Percentiles rank a stretch among this genome's conserved stretches.
Conservation (phyloP, 2,888 invertebrate species). For the Adela reaumurella region DNA sequence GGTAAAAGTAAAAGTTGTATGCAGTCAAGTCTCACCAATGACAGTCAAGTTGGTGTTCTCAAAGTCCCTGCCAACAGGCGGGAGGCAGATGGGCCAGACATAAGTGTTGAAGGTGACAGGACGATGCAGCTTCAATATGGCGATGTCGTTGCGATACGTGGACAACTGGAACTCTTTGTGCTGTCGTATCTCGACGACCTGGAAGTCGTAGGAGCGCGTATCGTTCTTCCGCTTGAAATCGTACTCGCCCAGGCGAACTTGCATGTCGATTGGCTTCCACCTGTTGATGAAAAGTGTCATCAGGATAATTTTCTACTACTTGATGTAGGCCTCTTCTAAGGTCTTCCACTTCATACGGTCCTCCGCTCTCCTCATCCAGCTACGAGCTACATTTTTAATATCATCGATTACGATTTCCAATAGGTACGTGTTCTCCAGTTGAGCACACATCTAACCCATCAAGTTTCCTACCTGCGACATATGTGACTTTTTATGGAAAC, state of each 20-base stretch:
- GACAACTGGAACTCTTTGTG: conserved; percentile 66
- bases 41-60: conserved; percentile 63
- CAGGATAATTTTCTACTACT: too few species aligned
- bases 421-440: too few species aligned
- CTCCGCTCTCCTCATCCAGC: too few species aligned
- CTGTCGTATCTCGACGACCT: conserved; percentile 60
- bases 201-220: conserved; percentile 66
- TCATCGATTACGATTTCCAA: too few species aligned
- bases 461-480: too few species aligned
- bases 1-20: too few species aligned
- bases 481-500: too few species aligned
- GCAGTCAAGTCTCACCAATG: conserved; percentile 62
- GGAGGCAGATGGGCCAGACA: conserved; percentile 83
- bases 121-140: conserved; percentile 64
- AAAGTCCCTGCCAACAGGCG: conserved; percentile 59
- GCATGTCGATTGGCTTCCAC: conserved; percentile 56
- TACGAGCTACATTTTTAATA: too few species aligned
- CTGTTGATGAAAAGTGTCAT: conserved; percentile 25
- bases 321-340: too few species aligned
- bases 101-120: conserved; percentile 70
- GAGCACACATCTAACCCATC: too few species aligned
- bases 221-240: conserved; percentile 66
- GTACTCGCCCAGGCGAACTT: conserved; percentile 77
- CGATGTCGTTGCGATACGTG: conserved; percentile 75
- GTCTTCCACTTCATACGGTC: too few species aligned